Conservation (phyloP, 2,113 vertebrate genomes). For the Puntigrus tetrazona region DNA sequence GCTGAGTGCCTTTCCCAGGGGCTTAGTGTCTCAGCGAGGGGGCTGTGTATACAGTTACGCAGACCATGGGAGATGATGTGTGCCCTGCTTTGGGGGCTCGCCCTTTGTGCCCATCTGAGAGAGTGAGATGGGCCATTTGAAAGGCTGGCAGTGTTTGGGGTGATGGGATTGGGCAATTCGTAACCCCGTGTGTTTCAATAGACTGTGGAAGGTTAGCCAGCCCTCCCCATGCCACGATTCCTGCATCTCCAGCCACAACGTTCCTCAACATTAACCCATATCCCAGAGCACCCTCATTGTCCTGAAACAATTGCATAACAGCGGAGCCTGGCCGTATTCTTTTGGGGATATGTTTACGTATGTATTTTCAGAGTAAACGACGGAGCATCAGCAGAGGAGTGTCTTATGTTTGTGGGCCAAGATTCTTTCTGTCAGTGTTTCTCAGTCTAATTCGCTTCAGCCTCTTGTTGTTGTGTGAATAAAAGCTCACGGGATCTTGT, state of each 20-base stretch:
- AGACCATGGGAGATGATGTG: slow-evolving; percentile 8
- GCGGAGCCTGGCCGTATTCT: slow-evolving; percentile 22
- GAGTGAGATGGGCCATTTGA: slow-evolving; percentile 52
- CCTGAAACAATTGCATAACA: slow-evolving; percentile 68
- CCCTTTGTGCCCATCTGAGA: slow-evolving; percentile 42
- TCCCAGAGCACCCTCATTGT: slow-evolving; percentile 54
- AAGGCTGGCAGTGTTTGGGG: slow-evolving; percentile 46
- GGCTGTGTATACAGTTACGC: slow-evolving; percentile 43
- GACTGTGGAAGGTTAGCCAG: slow-evolving; percentile 22
- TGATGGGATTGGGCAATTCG: slow-evolving; percentile 50
- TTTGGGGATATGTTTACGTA: slow-evolving; percentile 49
- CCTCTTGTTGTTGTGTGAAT: slow-evolving; percentile 36
- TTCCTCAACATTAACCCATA: slow-evolving; percentile 65
- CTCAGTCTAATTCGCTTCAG: neutral
- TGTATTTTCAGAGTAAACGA: slow-evolving; percentile 65
- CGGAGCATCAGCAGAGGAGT: slow-evolving; percentile 7
- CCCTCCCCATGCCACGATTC: slow-evolving; percentile 8
- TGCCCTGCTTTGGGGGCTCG: slow-evolving; percentile 36
- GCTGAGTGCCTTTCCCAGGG: slow-evolving; percentile 43
- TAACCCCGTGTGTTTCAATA: slow-evolving; percentile 40
- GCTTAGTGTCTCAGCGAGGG: slow-evolving; percentile 38
- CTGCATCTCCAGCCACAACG: slow-evolving; percentile 50
- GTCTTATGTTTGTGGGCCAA: neutral
- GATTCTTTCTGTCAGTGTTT: slow-evolving; percentile 34
- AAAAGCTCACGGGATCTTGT: slow-evolving; percentile 30